A percentile compares a stretch with the other conserved stretches of the same genome.
These are phyloP conservation scores for Dorcus hopei DNA, from an alignment of 2,888 invertebrate genomes.

Conservation along the genomic window DNA sequence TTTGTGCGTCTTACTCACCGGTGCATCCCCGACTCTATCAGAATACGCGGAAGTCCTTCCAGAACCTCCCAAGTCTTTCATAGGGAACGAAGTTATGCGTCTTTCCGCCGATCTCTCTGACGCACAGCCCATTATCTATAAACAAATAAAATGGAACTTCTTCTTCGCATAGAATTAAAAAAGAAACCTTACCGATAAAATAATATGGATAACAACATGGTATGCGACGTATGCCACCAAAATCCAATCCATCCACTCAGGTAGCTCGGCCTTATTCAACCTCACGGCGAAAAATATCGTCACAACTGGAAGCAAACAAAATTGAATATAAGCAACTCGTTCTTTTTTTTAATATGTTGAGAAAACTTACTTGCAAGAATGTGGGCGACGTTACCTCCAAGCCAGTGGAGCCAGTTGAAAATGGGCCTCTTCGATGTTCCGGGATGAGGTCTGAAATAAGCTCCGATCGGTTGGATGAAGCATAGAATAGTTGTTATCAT, in stretches of 20 bases:
- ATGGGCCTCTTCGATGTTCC: slow-evolving; percentile 72
- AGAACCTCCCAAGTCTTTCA: slow-evolving; percentile 75
- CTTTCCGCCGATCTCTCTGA: slow-evolving; percentile 71
- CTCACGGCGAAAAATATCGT: slow-evolving; percentile 91
- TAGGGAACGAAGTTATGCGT: slow-evolving; percentile 77
- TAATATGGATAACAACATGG: slow-evolving; percentile 82
- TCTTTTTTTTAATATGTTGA: neutral
- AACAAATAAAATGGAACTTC: slow-evolving; percentile 20
- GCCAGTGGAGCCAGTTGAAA: slow-evolving; percentile 93
- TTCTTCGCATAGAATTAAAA: neutral
- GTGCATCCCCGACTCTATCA: slow-evolving; percentile 73
- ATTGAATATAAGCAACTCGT: neutral
- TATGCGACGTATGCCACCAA: slow-evolving; percentile 85
- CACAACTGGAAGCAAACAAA: slow-evolving; percentile 64
- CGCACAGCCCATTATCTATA: slow-evolving; percentile 72
- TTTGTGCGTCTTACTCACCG: slow-evolving; percentile 55
- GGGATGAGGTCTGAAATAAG: slow-evolving; percentile 82
- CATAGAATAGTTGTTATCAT: slow-evolving; percentile 73
- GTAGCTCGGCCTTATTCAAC: slow-evolving; percentile 80
- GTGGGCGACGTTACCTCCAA: slow-evolving; percentile 82
- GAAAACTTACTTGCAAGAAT: slow-evolving; percentile 75
- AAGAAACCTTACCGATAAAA: slow-evolving; percentile 70
- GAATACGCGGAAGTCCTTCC: slow-evolving; percentile 60
- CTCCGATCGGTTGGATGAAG: slow-evolving; percentile 84
- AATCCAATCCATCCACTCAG: slow-evolving; percentile 84